Evolutionary conservation across 53 echinoderm and acorn worm species (phyloP).

Genomic region (Echinometra lucunter): DNA sequence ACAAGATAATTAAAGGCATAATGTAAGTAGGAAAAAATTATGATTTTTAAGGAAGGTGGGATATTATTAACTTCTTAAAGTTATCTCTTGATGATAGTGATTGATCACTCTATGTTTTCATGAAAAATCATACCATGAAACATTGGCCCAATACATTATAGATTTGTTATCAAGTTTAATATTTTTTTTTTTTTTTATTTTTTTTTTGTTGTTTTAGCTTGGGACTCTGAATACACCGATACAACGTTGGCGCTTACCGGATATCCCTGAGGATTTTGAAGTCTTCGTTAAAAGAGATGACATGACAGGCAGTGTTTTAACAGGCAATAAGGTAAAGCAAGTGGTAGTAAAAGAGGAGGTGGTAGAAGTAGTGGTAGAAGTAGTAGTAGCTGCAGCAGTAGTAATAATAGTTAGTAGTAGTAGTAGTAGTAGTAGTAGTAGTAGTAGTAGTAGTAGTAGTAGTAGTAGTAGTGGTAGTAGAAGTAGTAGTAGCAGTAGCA

Average conservation of each 20-base stretch:
- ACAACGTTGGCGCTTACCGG: constrained; percentile 87
- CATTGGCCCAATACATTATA: too few species aligned
- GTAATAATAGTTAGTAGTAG: background rate
- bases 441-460: constrained; percentile 10
- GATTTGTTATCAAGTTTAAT: too few species aligned
- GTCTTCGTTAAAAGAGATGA: constrained; percentile 91
- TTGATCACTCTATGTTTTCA: too few species aligned
- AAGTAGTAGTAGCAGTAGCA: constrained; percentile 30
- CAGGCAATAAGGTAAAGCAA: constrained; percentile 89
- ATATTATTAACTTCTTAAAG: too few species aligned
- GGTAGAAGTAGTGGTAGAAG: constrained; percentile 14
- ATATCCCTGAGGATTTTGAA: constrained; percentile 84
- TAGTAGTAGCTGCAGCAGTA: background rate
- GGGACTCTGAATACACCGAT: constrained; percentile 79
- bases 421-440: background rate
- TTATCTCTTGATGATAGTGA: too few species aligned
- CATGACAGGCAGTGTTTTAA: constrained; percentile 84
- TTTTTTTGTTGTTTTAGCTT: constrained; percentile 3
- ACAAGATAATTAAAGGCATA: too few species aligned
- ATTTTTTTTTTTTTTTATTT: background rate
- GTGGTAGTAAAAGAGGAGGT: too few species aligned
- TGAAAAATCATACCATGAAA: too few species aligned
- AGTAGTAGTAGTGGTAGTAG: background rate
- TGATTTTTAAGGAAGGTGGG: too few species aligned
- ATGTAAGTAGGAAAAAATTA: too few species aligned